A percentile compares a stretch with the other conserved stretches of the same genome.
Conservation (phyloP, 2,888 invertebrate species). For the Thalpophila matura region DNA sequence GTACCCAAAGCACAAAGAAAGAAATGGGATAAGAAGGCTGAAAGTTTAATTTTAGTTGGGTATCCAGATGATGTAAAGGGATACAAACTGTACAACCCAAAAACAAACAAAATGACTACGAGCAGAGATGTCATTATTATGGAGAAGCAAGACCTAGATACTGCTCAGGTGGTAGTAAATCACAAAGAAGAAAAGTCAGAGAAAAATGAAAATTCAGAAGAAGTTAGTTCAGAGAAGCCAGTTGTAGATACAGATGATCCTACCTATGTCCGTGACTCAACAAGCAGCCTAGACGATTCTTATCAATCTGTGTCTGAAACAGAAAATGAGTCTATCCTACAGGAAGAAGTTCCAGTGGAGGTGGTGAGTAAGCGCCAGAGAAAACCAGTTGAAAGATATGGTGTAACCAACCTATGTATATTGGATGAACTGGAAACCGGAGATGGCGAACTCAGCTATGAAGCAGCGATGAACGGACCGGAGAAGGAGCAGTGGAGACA, state of each 20-base stretch:
- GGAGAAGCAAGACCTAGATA: neutral
- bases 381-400: conserved; percentile 16
- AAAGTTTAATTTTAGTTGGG: neutral
- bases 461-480: conserved; percentile 5
- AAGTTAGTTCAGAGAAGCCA: conserved; percentile 8
- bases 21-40: too few species aligned
- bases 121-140: neutral
- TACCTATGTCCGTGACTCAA: neutral
- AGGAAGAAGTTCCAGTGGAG: too few species aligned
- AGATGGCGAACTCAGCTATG: conserved; percentile 12
- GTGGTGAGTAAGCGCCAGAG: neutral
- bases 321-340: neutral
- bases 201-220: conserved; percentile 11
- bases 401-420: conserved; percentile 6
- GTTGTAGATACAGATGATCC: neutral
- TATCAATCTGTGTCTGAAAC: neutral
- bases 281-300: neutral
- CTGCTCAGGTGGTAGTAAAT: neutral
- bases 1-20: neutral
- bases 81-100: neutral
- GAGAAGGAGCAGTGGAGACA: conserved; percentile 39
- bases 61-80: neutral
- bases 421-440: neutral
- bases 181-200: neutral
- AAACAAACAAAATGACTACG: neutral